Evolutionary conservation across 2,888 invertebrate genomes (phyloP), one percentile per base, ranked within the genome.

Genomic region (Drosophila ezoana): DNA sequence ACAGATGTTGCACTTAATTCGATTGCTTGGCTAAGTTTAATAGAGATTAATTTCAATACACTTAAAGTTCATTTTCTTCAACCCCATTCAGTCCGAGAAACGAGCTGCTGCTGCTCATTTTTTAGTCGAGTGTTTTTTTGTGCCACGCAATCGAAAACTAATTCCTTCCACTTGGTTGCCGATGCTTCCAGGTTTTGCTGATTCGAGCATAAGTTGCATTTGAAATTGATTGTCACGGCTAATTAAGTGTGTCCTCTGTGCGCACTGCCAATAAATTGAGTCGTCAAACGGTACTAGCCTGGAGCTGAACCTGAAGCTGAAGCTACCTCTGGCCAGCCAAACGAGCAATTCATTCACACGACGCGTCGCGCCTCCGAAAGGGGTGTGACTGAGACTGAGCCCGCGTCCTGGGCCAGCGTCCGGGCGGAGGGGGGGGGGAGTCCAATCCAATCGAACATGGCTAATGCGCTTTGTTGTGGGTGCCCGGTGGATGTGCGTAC

Each of bases 221-320:
- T 76, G 86, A 92, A 92, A 92, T 92, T 92, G 92, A 92, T 92
- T 92, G 91, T 92, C 91, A 91, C 89, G 91, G 91, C 91, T 92
- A 92, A 92, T 92, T 92, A 91, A 92, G 89, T 91, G 87, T 86
- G 87, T 90, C 87, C 81, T 23, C 66, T 59, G 79, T 73, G 86
- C 66, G 61, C 70, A 52, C 67, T 67, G 62, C 73, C 89, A 86
- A 90, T 90, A 90, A 90, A 90, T 90, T 90, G 91, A 90, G 87
- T 82, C 90, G 89, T 90, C 90, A 90, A 82, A 75, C 60, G 68
- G 63, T 62, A 28, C 38, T 45, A 11, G 37, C 37, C 48, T 41
- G 45, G 4, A 14, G 14, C 59, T 18, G 18, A 18, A 1, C 16
- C 18, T 11, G 11, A 10, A 37, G 20, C 38, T 41, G 45, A 3